A percentile compares a stretch with the other conserved stretches of the same genome.
Conservation (phyloP, 2,797 vertebrate genomes). For the Euthynnus affinis region DNA sequence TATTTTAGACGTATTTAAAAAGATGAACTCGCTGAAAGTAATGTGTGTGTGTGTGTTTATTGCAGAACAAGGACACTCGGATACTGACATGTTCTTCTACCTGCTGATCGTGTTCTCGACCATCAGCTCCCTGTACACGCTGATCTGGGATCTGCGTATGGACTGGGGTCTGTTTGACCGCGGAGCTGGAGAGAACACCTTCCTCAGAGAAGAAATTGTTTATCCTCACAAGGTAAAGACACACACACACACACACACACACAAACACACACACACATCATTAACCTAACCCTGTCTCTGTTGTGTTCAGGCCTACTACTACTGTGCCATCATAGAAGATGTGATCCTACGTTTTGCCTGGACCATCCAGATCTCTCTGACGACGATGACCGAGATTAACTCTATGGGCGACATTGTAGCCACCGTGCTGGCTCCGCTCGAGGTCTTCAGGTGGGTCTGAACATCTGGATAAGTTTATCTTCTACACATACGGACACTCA, state of each 20-base stretch:
- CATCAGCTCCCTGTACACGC: slow-evolving; percentile 96
- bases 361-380: slow-evolving; percentile 95
- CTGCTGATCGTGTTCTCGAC: slow-evolving; percentile 93
- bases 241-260: slow-evolving; percentile 14
- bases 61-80: slow-evolving; percentile 90
- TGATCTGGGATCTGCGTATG: slow-evolving; percentile 99
- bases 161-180: slow-evolving; percentile 99
- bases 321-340: slow-evolving; percentile 96
- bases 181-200: slow-evolving; percentile 97
- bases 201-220: slow-evolving; percentile 98
- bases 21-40: too few species aligned
- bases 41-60: slow-evolving; percentile 44
- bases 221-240: slow-evolving; percentile 95
- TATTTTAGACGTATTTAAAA: not conserved
- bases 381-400: slow-evolving; percentile 86
- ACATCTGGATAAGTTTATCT: too few species aligned
- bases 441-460: slow-evolving; percentile 95
- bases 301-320: slow-evolving; percentile 94
- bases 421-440: slow-evolving; percentile 95
- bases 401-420: slow-evolving; percentile 90
- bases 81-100: slow-evolving; percentile 95
- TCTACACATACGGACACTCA: not conserved
- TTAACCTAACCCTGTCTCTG: not conserved
- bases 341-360: slow-evolving; percentile 97
- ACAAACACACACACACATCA: slow-evolving; percentile 12